Evolutionary conservation across 2,888 invertebrate genomes (phyloP), one percentile per base, ranked within the genome.

Genomic region (Dione vanillae): DNA sequence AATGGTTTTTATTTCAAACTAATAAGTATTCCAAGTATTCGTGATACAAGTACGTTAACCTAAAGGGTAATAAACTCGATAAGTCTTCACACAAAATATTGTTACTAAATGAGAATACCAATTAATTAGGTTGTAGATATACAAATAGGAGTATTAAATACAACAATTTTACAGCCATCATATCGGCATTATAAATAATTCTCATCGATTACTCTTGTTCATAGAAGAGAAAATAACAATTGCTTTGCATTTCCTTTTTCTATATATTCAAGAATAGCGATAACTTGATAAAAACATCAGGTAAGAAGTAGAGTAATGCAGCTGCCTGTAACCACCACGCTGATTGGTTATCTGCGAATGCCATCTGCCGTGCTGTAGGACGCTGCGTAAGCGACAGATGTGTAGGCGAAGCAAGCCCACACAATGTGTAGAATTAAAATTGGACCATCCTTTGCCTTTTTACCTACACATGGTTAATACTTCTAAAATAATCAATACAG

Each of bases 311-410:
- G 8, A 27, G 52, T 61, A 56, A 19, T 49, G 54, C 72, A 72
- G 72, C 69, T 61, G 59, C 59, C 43, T 69, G 66, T 69, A 47
- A 43, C 52, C 59, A 41, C n/a, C 19, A 61, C 69, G 66, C 47
- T 62, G 72, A 69, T 51, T 69, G 69, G 71, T 37, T 61, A 35
- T 45, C 43, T 19, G 8, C 35, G 27, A 43, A 16, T 45, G 47
- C 61, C 71, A 69, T 65, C 72, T 72, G 72, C 61, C 72, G 65
- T 54, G 19, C 19, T 52, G 40, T 45, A 35, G 27, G 40, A 47
- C 59, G 47, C 16, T 65, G 68, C n/a, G 56, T 58, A 62, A 56
- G 40, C 20, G 66, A 51, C 72, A 72, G 66, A 72, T 66, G 72
- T 51, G 61, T 40, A 61, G 40, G 41, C 14, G 41, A 67, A 35